Evolutionary conservation across 2,113 vertebrate species (phyloP).

Genomic region (Tupaia chinensis): DNA sequence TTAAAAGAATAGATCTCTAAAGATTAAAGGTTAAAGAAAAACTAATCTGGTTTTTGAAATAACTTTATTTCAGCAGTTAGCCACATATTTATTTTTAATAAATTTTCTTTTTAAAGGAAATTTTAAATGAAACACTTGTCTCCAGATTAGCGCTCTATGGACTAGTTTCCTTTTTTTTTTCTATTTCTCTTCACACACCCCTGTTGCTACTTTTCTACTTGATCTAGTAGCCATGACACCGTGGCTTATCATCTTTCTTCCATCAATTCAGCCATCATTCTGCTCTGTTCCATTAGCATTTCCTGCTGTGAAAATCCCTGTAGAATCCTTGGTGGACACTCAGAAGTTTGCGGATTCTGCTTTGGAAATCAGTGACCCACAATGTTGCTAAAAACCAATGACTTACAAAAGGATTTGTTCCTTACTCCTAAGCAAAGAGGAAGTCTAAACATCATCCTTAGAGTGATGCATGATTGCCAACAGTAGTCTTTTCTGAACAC

Average conservation of each 20-base stretch:
- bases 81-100: neutral
- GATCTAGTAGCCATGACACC: neutral
- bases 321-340: neutral
- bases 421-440: neutral
- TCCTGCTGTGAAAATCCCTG: constrained; percentile 51
- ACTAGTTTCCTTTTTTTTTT: neutral
- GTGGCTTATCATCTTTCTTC: neutral
- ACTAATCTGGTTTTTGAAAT: neutral
- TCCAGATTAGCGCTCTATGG: neutral
- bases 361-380: constrained; percentile 51
- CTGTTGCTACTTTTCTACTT: neutral
- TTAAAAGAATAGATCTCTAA: neutral
- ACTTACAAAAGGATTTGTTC: constrained; percentile 29
- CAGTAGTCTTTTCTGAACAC: constrained; percentile 6
- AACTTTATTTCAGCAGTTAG: neutral
- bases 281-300: neutral
- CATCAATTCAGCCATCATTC: neutral
- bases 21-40: neutral
- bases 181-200: no score
- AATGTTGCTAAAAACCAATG: constrained; percentile 49
- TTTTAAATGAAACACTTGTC: neutral
- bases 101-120: neutral
- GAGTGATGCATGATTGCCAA: neutral
- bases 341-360: constrained; percentile 31
- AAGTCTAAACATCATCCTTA: neutral